These are phyloP conservation scores for Tiliacea aurago DNA, from an alignment of 2,888 invertebrate genomes.

Conservation along the genomic window DNA sequence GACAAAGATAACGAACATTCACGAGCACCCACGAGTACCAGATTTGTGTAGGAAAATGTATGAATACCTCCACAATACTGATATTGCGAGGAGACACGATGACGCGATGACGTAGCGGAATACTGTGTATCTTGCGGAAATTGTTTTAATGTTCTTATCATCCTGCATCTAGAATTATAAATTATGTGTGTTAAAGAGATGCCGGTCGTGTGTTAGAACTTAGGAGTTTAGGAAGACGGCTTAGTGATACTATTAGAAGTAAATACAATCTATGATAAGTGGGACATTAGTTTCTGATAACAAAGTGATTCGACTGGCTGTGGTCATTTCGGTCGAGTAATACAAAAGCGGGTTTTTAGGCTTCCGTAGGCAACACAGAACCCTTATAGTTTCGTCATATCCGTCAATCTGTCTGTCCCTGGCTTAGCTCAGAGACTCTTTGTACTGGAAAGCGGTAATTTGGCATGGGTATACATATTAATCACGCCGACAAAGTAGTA, in stretches of 20 bases:
- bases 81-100: conserved; percentile 63
- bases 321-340: background rate
- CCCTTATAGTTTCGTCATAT: too few species aligned
- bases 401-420: too few species aligned
- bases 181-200: conserved; percentile 3
- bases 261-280: background rate
- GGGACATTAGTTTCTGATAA: background rate
- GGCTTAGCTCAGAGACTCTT: too few species aligned
- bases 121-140: conserved; percentile 59
- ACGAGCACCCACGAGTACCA: conserved; percentile 77
- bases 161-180: conserved; percentile 23
- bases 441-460: too few species aligned
- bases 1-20: conserved; percentile 77
- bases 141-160: conserved; percentile 55
- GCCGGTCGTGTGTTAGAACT: background rate
- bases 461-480: too few species aligned
- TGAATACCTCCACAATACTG: conserved; percentile 65
- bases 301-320: background rate
- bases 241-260: background rate
- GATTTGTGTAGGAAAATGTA: conserved; percentile 81
- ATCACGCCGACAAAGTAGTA: too few species aligned
- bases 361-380: too few species aligned
- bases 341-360: background rate
- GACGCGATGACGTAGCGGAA: conserved; percentile 69
- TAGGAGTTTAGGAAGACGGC: background rate